A percentile compares a stretch with the other conserved stretches of the same genome.
Conservation (phyloP, 2,888 invertebrate species). For the Lochmaea crataegi region DNA sequence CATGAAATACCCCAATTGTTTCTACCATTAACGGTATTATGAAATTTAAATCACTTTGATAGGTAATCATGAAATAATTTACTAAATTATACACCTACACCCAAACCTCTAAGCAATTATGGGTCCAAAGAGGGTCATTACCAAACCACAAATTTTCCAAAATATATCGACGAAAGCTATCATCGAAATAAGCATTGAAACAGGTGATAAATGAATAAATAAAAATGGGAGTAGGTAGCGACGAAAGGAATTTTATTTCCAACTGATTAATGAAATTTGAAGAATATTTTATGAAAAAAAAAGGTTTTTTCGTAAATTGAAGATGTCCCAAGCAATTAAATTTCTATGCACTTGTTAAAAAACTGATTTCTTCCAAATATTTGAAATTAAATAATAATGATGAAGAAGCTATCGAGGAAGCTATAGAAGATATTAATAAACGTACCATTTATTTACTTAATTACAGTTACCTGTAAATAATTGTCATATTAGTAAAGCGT, state of each 20-base stretch:
- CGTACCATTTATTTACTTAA: no score
- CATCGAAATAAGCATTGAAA: constrained; percentile 12
- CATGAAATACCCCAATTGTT: neutral
- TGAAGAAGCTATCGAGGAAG: no score
- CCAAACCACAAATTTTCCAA: constrained; percentile 25
- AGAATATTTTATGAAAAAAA: neutral
- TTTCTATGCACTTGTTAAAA: no score
- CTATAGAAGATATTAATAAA: no score
- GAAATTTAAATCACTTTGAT: neutral
- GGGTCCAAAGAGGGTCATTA: constrained; percentile 18
- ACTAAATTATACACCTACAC: constrained; percentile 9
- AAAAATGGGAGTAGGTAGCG: neutral
- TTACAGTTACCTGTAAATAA: no score
- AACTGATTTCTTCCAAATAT: no score
- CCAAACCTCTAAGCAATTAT: constrained; percentile 24
- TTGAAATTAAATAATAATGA: no score
- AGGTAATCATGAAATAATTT: constrained; percentile 5
- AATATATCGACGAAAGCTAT: neutral
- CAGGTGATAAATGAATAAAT: constrained; percentile 22
- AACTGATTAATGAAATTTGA: neutral
- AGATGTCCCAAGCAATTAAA: no score
- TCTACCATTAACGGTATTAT: constrained; percentile 1
- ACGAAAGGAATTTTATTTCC: neutral
- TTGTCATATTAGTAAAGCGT: no score
- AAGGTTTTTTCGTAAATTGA: no score